These are phyloP conservation scores for Halcyon smyrnensis DNA, from an alignment of 2,797 vertebrate species.

Conservation along the genomic window DNA sequence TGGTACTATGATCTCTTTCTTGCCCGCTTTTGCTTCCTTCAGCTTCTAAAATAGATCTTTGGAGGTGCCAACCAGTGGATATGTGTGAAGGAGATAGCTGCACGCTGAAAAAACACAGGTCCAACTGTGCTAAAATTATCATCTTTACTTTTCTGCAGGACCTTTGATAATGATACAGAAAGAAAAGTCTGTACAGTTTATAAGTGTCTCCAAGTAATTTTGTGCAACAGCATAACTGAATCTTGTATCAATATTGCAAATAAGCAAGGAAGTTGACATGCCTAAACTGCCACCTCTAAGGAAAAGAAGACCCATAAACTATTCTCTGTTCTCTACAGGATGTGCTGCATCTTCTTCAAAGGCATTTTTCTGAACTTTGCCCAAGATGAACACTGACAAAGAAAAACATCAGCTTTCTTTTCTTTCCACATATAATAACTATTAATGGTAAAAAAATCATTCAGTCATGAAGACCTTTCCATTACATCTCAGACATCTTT, in stretches of 20 bases:
- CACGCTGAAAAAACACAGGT: background rate
- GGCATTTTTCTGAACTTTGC: background rate
- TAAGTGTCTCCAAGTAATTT: background rate
- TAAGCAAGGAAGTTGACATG: background rate
- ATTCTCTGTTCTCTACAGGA: background rate
- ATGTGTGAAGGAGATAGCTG: background rate
- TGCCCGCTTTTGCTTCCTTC: background rate
- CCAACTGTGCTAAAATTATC: background rate
- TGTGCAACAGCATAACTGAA: background rate
- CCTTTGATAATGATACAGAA: background rate
- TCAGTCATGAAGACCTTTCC: background rate
- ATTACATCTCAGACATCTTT: background rate
- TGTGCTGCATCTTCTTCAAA: background rate
- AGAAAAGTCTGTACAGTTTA: background rate
- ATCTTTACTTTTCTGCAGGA: background rate
- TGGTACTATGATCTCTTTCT: background rate
- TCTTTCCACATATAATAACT: background rate
- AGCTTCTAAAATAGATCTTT: constrained; percentile 2
- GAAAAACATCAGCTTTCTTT: background rate
- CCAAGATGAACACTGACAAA: background rate
- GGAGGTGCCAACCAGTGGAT: background rate
- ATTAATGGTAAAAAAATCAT: background rate
- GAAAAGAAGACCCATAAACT: background rate
- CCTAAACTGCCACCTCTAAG: background rate
- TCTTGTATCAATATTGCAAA: background rate